These are phyloP conservation scores for Lepidocolaptes lacrymiger DNA, from an alignment of 2,797 vertebrate species.

Conservation along the genomic window DNA sequence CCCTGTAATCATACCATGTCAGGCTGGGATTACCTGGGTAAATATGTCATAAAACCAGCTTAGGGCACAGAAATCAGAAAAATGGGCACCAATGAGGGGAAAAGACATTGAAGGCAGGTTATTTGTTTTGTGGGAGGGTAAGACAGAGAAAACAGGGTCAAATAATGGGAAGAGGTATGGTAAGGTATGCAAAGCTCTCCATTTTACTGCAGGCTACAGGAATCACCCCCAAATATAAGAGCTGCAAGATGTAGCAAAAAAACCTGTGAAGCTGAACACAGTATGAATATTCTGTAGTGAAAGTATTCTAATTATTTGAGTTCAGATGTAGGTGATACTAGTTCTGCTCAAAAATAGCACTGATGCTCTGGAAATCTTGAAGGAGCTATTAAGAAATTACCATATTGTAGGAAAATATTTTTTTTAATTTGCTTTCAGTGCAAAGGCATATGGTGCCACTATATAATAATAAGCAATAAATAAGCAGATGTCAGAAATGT, in stretches of 20 bases:
- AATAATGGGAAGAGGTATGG: not conserved
- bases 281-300: not conserved
- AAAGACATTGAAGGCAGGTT: not conserved
- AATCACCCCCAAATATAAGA: not conserved
- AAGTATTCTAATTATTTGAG: not conserved
- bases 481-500: not conserved
- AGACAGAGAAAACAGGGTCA: not conserved
- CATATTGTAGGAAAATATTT: not conserved
- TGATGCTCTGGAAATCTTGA: slow-evolving; percentile 6
- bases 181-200: not conserved
- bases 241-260: not conserved
- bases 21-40: not conserved
- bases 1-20: not conserved
- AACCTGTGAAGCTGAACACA: not conserved
- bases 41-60: not conserved
- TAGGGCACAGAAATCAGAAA: not conserved
- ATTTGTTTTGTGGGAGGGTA: not conserved
- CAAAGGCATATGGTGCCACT: not conserved
- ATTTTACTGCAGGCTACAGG: not conserved
- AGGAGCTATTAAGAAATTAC: not conserved
- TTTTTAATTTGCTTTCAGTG: not conserved
- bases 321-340: not conserved
- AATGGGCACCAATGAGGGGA: not conserved
- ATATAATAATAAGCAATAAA: not conserved
- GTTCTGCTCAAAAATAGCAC: slow-evolving; percentile 25